phyloP scores from a whole-genome alignment of 2,113 vertebrate genomes.

The Centrocercus urophasianus region DNA sequence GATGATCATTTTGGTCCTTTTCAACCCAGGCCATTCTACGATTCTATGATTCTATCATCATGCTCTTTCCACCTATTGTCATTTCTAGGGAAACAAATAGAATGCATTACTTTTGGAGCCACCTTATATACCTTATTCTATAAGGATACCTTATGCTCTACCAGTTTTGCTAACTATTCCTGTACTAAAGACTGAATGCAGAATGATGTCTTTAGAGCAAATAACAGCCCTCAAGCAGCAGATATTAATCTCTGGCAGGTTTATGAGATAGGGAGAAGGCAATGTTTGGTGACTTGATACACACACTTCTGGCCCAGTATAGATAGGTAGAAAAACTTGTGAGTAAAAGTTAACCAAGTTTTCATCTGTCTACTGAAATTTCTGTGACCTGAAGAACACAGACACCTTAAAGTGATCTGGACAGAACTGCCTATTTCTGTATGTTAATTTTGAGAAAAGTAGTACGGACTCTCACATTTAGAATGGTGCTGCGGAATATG shows the following conservation, averaged over 20 bases:
- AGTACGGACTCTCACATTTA: fast-evolving
- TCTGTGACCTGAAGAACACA: not conserved
- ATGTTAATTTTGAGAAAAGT: not conserved
- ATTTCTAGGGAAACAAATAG: too few relatives aligned
- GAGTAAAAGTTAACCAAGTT: not conserved
- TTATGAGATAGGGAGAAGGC: not conserved
- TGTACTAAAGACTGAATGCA: not conserved
- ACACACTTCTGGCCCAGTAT: not conserved
- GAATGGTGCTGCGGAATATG: not conserved
- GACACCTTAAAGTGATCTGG: not conserved
- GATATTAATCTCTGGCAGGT: not conserved
- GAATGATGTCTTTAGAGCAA: not conserved
- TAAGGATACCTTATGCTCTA: too few relatives aligned
- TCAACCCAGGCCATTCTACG: too few relatives aligned
- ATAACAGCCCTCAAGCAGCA: not conserved
- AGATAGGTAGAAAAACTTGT: not conserved
- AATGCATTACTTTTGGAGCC: too few relatives aligned
- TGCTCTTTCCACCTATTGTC: too few relatives aligned
- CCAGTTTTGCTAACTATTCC: not conserved
- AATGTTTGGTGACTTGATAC: not conserved
- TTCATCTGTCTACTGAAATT: not conserved
- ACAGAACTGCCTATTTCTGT: not conserved
- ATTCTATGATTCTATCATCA: too few relatives aligned
- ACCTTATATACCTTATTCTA: not conserved
- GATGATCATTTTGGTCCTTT: too few relatives aligned